phyloP scores from a whole-genome alignment of 1,140 invertebrate species.

The Bicyclus anynana region DNA sequence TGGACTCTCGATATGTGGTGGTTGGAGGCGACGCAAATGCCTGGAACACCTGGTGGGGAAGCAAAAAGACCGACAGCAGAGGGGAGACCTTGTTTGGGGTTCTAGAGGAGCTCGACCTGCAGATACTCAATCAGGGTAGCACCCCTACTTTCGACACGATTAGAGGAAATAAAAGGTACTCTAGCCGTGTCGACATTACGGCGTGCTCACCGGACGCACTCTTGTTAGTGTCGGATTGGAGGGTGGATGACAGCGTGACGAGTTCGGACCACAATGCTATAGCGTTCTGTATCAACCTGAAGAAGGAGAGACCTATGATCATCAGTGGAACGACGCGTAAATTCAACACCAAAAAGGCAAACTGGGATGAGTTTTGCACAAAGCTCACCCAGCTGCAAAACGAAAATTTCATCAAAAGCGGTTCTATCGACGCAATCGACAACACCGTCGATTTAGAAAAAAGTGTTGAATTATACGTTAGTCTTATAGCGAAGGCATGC shows the following conservation, averaged over 20 bases:
- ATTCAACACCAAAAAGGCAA: too few relatives aligned
- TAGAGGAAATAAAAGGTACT: background rate
- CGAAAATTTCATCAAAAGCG: too few relatives aligned
- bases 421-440: too few relatives aligned
- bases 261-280: background rate
- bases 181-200: background rate
- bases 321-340: too few relatives aligned
- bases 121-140: background rate
- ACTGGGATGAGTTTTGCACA: too few relatives aligned
- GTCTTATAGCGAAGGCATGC: too few relatives aligned
- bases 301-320: too few relatives aligned
- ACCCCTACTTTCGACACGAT: background rate
- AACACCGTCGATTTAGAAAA: too few relatives aligned
- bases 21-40: background rate
- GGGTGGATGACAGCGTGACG: background rate
- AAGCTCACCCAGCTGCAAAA: too few relatives aligned
- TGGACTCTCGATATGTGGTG: background rate
- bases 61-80: background rate
- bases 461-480: too few relatives aligned
- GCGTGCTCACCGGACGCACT: too few relatives aligned
- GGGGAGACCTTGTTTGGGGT: background rate
- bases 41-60: background rate
- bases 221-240: background rate
- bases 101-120: background rate
- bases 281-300: too few relatives aligned